These are phyloP conservation scores for Megaceryle torquata DNA, from an alignment of 2,113 vertebrate genomes.

Conservation along the genomic window DNA sequence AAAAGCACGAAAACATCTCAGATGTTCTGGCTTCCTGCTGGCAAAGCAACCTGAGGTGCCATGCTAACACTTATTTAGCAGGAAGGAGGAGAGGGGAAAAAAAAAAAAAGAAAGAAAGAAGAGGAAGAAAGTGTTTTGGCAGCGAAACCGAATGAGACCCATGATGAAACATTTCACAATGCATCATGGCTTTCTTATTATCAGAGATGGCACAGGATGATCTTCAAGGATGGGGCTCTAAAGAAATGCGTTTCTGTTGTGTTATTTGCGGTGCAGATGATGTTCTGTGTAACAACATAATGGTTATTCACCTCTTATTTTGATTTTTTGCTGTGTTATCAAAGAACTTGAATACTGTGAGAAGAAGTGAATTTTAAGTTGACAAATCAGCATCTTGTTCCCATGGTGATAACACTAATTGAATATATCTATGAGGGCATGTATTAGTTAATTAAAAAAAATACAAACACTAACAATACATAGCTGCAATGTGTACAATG, in stretches of 20 bases:
- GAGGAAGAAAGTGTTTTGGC: constrained; percentile 30
- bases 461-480: constrained; percentile 86
- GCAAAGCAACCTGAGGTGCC: constrained; percentile 11
- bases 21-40: constrained; percentile 44
- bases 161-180: not conserved
- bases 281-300: constrained; percentile 83
- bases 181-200: constrained; percentile 30
- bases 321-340: constrained; percentile 86
- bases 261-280: constrained; percentile 84
- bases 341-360: constrained; percentile 89
- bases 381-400: constrained; percentile 90
- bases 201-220: constrained; percentile 47
- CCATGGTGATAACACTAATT: constrained; percentile 93
- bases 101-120: not conserved
- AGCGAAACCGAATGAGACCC: constrained; percentile 49
- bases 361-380: constrained; percentile 90
- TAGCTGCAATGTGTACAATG: constrained; percentile 94
- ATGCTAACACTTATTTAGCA: constrained; percentile 16
- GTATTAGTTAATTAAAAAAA: constrained; percentile 87
- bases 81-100: not conserved
- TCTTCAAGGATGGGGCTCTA: constrained; percentile 67
- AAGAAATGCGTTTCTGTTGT: constrained; percentile 81
- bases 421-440: constrained; percentile 95
- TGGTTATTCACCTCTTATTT: constrained; percentile 79
- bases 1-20: constrained; percentile 31